A percentile compares a stretch with the other conserved stretches of the same genome.
phyloP scores from a whole-genome alignment of 2,797 vertebrate genomes.

The Arvicola amphibius region DNA sequence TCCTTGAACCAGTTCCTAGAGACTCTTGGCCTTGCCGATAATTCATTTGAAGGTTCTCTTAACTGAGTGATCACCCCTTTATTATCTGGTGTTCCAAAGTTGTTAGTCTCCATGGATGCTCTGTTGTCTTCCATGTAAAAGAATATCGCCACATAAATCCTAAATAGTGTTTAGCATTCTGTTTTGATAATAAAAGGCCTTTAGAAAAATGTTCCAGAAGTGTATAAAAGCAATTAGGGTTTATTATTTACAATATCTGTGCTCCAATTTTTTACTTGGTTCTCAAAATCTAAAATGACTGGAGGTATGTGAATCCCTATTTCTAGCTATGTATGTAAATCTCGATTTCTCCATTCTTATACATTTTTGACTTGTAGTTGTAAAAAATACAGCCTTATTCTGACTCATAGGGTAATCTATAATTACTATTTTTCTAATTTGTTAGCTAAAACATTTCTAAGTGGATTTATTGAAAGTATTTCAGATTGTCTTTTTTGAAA shows the following conservation, averaged over 20 bases:
- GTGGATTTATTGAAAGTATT: not conserved
- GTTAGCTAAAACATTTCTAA: constrained; percentile 13
- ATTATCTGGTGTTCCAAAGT: not conserved
- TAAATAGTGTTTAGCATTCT: constrained; percentile 8
- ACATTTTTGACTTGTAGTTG: not conserved
- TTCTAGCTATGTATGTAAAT: not conserved
- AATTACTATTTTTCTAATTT: not conserved
- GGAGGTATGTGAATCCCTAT: not conserved
- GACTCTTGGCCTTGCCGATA: not conserved
- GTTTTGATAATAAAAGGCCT: not conserved
- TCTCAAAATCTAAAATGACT: constrained; percentile 31
- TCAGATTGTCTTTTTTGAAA: not conserved
- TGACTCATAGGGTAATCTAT: not conserved
- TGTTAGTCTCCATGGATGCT: not conserved
- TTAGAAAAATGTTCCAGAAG: constrained; percentile 27
- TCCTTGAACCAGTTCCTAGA: not conserved
- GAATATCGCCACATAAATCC: not conserved
- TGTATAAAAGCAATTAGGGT: not conserved
- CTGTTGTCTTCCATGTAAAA: not conserved
- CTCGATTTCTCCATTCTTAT: not conserved
- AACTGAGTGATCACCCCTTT: not conserved
- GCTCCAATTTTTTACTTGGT: not conserved
- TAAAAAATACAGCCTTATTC: not conserved
- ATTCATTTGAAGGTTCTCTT: not conserved
- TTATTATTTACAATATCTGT: constrained; percentile 6